Evolutionary conservation across 2,797 vertebrate species (phyloP), one percentile per base, ranked within the genome.

Genomic region (Antrozous pallidus): DNA sequence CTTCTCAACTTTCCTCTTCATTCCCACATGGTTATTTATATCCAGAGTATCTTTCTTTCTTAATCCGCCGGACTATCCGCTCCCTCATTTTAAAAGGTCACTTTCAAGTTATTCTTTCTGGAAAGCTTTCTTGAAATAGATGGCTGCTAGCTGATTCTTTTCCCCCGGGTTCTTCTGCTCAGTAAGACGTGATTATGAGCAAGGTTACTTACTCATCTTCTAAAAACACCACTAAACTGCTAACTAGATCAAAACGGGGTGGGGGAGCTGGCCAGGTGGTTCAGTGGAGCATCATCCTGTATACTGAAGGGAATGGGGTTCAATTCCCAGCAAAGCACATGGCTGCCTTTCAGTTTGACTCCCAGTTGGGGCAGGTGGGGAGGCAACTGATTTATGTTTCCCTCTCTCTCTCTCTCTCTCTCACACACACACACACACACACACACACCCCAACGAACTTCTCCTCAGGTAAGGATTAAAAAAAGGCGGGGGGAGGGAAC

Each of bases 1-100:
- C 88, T 90, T 96, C 96, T 96, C 91, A 81, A 33, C 94, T 95
- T 95, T 79, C 81, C 82, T 56, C 89, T 85, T 87, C 45, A 18
- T 96, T 95, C 96, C 95, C 91, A 94, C 77, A 12, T 4, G 78
- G 93, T 95, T 97, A 96, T 97, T 97, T 97, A 93, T 96, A 97
- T 88, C 91, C 75, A 38, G 77, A 88, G 78, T 93, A 88, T 85
- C 96, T 74, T 94, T 69, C 92, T 88, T 73, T 92, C 96, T 91
- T 95, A 94, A 94, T 92, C 91, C 93, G 71, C 67, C 56, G 71
- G 65, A 78, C 94, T 82, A 70, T 54, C 77, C 36, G 11, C 67
- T 73, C 49, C 51, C 45, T 85, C 69, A 42, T 92, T 91, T 87
- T 63, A 77, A 97, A 97, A 95, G 91, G 92, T 94, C 96, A 93